Conservation (phyloP, 2,113 vertebrate genomes). For the Empidonax traillii region DNA sequence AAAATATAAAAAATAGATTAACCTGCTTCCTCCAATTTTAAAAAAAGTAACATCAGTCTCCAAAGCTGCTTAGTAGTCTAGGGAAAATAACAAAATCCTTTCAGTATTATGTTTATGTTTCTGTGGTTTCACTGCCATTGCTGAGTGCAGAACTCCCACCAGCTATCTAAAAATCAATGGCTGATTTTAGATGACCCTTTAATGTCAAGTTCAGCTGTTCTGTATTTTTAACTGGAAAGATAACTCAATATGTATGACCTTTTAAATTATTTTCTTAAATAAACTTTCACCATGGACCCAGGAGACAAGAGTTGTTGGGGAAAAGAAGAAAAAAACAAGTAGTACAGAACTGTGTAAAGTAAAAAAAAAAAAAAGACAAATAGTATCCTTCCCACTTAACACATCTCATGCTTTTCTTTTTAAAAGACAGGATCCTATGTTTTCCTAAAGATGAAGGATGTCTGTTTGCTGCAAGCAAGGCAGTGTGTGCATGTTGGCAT, state of each 20-base stretch:
- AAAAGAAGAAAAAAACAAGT: not conserved
- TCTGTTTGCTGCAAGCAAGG: not conserved
- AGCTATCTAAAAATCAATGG: not conserved
- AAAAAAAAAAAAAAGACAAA: not conserved
- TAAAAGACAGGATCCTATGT: not conserved
- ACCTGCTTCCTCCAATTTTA: not conserved
- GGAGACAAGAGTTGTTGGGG: not conserved
- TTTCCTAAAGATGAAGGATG: not conserved
- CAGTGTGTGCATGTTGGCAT: not conserved
- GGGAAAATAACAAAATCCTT: not conserved
- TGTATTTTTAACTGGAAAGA: not conserved
- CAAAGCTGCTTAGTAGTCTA: not conserved
- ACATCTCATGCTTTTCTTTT: not conserved
- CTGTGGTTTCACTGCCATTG: not conserved
- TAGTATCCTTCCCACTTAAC: not conserved
- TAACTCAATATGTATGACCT: not conserved
- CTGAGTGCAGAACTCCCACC: not conserved
- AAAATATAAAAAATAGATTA: not conserved
- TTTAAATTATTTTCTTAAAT: not conserved
- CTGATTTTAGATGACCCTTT: not conserved
- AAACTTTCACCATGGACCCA: not conserved
- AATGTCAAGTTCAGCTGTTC: not conserved
- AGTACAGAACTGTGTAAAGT: not conserved
- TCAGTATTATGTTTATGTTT: not conserved
- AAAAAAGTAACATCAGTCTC: not conserved